Evolutionary conservation across 2,113 vertebrate genomes (phyloP), one percentile per base, ranked within the genome.

Genomic region (Sapayoa aenigma): DNA sequence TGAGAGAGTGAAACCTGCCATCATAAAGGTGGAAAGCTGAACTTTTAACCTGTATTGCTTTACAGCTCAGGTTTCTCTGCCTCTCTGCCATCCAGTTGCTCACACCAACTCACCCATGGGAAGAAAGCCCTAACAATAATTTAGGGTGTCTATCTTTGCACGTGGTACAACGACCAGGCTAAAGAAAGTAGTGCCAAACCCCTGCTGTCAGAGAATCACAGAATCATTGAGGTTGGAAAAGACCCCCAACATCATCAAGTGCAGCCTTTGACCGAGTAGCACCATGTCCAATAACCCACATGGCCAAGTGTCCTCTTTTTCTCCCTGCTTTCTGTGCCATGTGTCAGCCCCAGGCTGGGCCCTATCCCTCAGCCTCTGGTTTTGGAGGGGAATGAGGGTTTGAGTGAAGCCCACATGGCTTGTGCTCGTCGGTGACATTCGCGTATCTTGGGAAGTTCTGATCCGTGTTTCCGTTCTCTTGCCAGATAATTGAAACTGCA

Each of bases 21-120:
- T 96, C 96, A n/a, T 94, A 96, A 96, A 97, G 95, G 95, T 96
- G 95, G 92, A 97, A 94, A 95, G 79, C 80, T 97, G 96, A 97
- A 97, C 96, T 97, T 96, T 97, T 97, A 93, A 97, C 96, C 96
- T 80, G 52, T 56, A 65, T 79, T 74, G 81, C 96, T 96, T 91
- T 94, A 80, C 90, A 89, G 93, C 82, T 96, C 95, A 41, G 87
- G 74, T 95, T 95, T 95, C 93, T 75, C 22, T 15, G 25, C 13
- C 6, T 72, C 87, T 90, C 95, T 95, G 44, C 93, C 79, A 74
- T 92, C 55, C 84, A 75, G 19, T 80, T 69, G 85, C 94, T 93
- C 88, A 84, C 92, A 88, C 75, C 82, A 90, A 3, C 33, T 89
- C 89, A 77, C 93, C 80, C 83, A 31, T 22, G 75, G 90, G 94